Conservation (phyloP, 2,113 vertebrate species). For the Procavia capensis region DNA sequence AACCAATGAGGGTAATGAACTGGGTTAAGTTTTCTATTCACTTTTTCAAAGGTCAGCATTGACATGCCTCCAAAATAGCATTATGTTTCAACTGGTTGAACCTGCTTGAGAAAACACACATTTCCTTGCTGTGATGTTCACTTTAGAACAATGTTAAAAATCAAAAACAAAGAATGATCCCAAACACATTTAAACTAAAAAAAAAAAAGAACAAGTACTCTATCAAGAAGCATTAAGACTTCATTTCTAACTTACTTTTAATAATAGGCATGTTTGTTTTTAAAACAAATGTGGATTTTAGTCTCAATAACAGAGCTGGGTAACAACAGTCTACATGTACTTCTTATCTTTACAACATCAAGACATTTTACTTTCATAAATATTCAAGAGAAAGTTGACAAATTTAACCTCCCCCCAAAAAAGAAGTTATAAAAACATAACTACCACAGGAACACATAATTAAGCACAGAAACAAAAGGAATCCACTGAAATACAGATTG, state of each 20-base stretch:
- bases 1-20: neutral
- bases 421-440: conserved; percentile 31
- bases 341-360: neutral
- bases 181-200: neutral
- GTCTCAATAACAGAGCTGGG: neutral
- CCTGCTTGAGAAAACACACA: neutral
- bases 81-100: conserved; percentile 22
- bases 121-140: neutral
- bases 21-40: neutral
- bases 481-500: conserved; percentile 32
- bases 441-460: conserved; percentile 47
- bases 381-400: neutral
- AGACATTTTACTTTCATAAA: conserved; percentile 34
- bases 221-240: neutral
- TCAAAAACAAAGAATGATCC: neutral
- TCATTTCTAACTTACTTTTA: neutral
- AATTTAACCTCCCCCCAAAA: conserved; percentile 39
- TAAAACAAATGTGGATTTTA: neutral
- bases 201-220: neutral
- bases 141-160: neutral
- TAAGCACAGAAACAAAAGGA: conserved; percentile 59
- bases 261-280: conserved; percentile 17
- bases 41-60: conserved; percentile 19
- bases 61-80: neutral
- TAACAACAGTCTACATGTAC: neutral